Evolutionary conservation across 2,113 vertebrate species (phyloP).

Genomic region (Nesogale talazaci): DNA sequence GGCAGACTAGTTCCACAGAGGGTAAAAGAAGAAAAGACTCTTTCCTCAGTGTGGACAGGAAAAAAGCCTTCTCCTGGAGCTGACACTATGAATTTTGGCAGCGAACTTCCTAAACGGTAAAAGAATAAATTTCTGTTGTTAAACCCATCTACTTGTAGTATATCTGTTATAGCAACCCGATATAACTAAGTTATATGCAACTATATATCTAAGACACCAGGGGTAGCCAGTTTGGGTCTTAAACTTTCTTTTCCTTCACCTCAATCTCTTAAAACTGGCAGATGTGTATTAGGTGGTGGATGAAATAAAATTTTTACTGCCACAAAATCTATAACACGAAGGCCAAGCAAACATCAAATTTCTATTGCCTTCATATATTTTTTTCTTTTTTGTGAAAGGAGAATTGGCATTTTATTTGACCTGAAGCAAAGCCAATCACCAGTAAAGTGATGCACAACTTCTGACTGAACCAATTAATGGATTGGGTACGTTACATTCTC

Average conservation of each 20-base stretch:
- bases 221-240: slow-evolving; percentile 60
- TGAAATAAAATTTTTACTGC: not conserved
- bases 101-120: too few species aligned
- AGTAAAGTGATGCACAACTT: slow-evolving; percentile 65
- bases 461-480: slow-evolving; percentile 71
- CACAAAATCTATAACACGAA: slow-evolving; percentile 48
- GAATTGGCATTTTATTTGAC: slow-evolving; percentile 70
- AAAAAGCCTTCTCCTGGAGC: too few species aligned
- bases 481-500: slow-evolving; percentile 53
- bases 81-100: too few species aligned
- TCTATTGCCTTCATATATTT: slow-evolving; percentile 3
- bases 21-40: too few species aligned
- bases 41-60: too few species aligned
- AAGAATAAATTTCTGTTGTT: too few species aligned
- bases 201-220: not conserved
- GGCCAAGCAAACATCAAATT: slow-evolving; percentile 47
- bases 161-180: too few species aligned
- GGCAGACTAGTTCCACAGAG: too few species aligned
- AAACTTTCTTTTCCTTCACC: not conserved
- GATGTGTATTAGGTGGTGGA: not conserved
- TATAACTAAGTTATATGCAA: too few species aligned
- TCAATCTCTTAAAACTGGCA: slow-evolving; percentile 28
- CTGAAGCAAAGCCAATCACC: slow-evolving; percentile 65
- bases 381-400: slow-evolving; percentile 47
- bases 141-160: too few species aligned